Conservation (phyloP, 2,888 invertebrate genomes). For the Ypsolopha scabrella region DNA sequence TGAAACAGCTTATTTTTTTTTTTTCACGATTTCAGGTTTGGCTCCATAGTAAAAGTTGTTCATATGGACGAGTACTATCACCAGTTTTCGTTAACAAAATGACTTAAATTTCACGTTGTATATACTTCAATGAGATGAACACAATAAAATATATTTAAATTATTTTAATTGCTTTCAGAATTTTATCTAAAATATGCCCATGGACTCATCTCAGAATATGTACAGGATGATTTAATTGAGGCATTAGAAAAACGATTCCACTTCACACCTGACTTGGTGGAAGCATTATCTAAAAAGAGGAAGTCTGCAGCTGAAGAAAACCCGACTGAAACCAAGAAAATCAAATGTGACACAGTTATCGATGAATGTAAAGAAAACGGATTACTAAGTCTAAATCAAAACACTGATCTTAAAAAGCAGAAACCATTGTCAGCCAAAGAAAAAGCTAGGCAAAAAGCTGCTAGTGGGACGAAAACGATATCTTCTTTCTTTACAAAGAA, state of each 20-base stretch:
- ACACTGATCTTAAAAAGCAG: constrained; percentile 54
- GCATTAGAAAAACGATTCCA: constrained; percentile 75
- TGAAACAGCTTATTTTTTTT: too few relatives aligned
- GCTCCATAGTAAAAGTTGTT: too few relatives aligned
- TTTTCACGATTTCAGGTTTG: too few relatives aligned
- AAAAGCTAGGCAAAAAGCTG: constrained; percentile 81
- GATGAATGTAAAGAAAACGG: constrained; percentile 36
- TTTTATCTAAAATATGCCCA: constrained; percentile 79
- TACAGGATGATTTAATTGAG: constrained; percentile 75
- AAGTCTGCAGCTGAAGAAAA: constrained; percentile 56
- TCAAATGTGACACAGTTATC: constrained; percentile 38
- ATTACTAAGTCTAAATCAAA: constrained; percentile 33
- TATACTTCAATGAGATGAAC: too few relatives aligned
- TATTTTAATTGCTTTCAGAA: constrained; percentile 45
- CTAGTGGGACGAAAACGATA: constrained; percentile 83
- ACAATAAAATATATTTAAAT: background rate
- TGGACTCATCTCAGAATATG: constrained; percentile 84
- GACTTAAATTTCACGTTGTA: too few relatives aligned
- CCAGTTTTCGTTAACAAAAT: too few relatives aligned
- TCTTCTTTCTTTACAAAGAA: constrained; percentile 83
- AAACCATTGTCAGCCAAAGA: constrained; percentile 76
- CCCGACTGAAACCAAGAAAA: constrained; percentile 43
- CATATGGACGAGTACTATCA: too few relatives aligned
- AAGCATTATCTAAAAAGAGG: constrained; percentile 59
- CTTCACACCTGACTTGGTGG: constrained; percentile 71